These are phyloP conservation scores for Drosophila infuscata DNA, from an alignment of 2,888 invertebrate species.

Conservation along the genomic window DNA sequence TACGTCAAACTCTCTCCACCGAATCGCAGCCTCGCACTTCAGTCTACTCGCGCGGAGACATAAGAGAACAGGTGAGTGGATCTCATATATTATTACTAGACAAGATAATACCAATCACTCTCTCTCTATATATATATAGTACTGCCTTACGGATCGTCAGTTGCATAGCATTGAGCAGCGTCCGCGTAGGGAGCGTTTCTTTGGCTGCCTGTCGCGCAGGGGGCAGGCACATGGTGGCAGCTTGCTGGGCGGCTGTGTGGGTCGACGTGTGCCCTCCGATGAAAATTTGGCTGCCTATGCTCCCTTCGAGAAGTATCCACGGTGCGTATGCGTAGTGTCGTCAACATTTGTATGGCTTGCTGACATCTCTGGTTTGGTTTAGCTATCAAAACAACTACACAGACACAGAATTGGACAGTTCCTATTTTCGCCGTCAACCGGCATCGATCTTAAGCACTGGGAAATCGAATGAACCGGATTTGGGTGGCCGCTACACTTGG, in stretches of 20 bases:
- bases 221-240: constrained; percentile 85
- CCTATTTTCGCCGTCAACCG: constrained; percentile 92
- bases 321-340: constrained; percentile 83
- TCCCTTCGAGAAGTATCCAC: constrained; percentile 91
- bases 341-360: neutral
- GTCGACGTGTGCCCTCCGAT: constrained; percentile 94
- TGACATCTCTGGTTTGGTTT: neutral
- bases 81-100: fast-evolving
- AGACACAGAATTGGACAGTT: constrained; percentile 89
- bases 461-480: constrained; percentile 64
- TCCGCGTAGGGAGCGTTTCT: constrained; percentile 87
- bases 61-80: constrained; percentile 90
- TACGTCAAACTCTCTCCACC: constrained; percentile 86
- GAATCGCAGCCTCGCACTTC: constrained; percentile 84
- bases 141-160: constrained; percentile 96
- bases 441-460: constrained; percentile 90
- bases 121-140: constrained; percentile 83
- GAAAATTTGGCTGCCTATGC: constrained; percentile 94
- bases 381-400: constrained; percentile 81
- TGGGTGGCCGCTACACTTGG: constrained; percentile 66
- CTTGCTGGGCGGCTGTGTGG: constrained; percentile 94
- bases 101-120: neutral
- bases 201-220: constrained; percentile 92
- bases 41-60: constrained; percentile 92
- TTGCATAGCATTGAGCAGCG: constrained; percentile 91